phyloP scores from a whole-genome alignment of 2,113 vertebrate genomes.

The Ceyx cyanopectus region DNA sequence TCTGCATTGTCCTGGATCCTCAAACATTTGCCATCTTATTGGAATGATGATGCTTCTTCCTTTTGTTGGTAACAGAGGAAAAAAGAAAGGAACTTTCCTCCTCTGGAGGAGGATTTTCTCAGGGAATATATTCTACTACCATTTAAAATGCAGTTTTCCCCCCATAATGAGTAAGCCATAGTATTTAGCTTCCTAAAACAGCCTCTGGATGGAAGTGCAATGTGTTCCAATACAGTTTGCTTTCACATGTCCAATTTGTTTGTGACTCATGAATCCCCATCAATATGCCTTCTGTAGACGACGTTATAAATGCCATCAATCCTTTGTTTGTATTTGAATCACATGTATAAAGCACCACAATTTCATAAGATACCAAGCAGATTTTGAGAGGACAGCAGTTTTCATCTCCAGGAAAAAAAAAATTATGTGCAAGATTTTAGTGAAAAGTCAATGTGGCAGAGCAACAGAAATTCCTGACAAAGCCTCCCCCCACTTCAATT shows the following conservation, averaged over 20 bases:
- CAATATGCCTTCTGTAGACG: conserved; percentile 73
- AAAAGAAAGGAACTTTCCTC: background rate
- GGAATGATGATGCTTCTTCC: background rate
- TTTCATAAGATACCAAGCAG: conserved; percentile 51
- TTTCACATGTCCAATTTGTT: conserved; percentile 66
- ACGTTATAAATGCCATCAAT: conserved; percentile 64
- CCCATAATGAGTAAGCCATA: background rate
- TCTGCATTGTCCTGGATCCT: background rate
- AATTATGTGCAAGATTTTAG: conserved; percentile 23
- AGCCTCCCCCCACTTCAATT: conserved; percentile 20
- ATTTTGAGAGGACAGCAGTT: conserved; percentile 61
- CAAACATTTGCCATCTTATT: background rate
- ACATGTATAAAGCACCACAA: conserved; percentile 48
- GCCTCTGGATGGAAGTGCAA: conserved; percentile 61
- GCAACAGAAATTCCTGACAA: conserved; percentile 60
- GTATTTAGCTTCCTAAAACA: conserved; percentile 11
- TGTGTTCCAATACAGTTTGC: conserved; percentile 65
- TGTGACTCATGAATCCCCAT: conserved; percentile 69
- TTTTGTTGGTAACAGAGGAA: background rate
- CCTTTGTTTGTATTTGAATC: conserved; percentile 68
- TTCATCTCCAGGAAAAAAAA: background rate
- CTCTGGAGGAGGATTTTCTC: background rate
- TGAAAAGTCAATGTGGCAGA: conserved; percentile 50
- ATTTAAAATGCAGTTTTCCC: conserved; percentile 26
- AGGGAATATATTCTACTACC: background rate